Conservation (phyloP, 2,113 vertebrate genomes). For the Circaetus cinerascens region DNA sequence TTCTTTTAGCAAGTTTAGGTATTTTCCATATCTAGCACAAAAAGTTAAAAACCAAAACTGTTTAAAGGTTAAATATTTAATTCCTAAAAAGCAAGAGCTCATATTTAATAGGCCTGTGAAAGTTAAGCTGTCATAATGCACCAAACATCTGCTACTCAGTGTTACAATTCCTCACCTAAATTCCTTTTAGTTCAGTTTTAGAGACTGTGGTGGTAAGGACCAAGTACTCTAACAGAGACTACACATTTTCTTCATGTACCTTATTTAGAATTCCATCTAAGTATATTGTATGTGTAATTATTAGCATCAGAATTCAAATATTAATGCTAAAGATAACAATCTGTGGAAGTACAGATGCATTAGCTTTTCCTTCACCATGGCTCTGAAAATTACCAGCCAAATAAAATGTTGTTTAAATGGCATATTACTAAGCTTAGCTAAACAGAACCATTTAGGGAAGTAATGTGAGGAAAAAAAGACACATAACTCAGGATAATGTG, state of each 20-base stretch:
- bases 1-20: conserved; percentile 78
- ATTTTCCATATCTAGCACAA: conserved; percentile 83
- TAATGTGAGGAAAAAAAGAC: neutral
- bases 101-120: neutral
- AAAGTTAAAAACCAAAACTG: neutral
- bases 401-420: neutral
- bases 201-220: neutral
- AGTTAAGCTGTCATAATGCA: neutral
- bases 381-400: neutral
- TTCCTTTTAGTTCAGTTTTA: neutral
- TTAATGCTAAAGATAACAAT: neutral
- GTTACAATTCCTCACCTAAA: neutral
- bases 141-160: neutral
- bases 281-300: neutral
- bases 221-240: accelerated
- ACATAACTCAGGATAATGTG: neutral
- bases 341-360: neutral
- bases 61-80: neutral
- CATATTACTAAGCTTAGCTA: neutral
- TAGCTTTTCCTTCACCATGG: neutral
- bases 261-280: neutral
- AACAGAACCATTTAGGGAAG: neutral
- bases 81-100: neutral
- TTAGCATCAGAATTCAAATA: neutral
- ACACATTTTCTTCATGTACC: neutral